Evolutionary conservation across 2,113 vertebrate species (phyloP).

Genomic region (Lonchura striata): DNA sequence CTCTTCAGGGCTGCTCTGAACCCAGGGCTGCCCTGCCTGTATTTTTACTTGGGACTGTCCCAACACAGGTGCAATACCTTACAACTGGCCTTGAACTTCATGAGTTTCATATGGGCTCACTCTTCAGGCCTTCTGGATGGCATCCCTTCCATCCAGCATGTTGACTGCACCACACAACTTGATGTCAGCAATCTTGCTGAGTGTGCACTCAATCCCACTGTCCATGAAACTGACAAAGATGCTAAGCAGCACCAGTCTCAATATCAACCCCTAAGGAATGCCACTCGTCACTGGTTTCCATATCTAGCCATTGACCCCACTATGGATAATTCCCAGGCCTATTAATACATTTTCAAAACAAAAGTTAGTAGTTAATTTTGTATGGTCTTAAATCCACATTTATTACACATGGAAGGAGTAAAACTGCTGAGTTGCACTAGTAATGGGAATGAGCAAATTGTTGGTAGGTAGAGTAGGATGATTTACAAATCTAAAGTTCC

Average conservation of each 20-base stretch:
- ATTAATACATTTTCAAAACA: neutral
- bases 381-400: neutral
- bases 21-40: neutral
- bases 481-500: neutral
- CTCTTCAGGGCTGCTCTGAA: neutral
- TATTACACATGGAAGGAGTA: neutral
- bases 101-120: accelerated
- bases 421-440: neutral
- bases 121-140: neutral
- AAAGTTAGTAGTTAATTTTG: neutral
- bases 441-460: neutral
- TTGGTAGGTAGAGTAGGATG: neutral
- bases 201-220: accelerated
- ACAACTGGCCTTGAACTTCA: neutral
- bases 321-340: neutral
- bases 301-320: neutral
- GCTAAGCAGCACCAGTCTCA: neutral
- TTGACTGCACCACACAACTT: neutral
- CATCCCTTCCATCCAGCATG: neutral
- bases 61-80: neutral
- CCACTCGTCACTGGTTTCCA: neutral
- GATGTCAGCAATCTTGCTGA: neutral
- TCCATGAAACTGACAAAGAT: neutral
- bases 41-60: neutral
- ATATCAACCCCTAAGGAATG: neutral